Base-by-base conservation (phyloP, 2,888 invertebrate genomes). In the Zaprionus bogoriensis region DNA sequence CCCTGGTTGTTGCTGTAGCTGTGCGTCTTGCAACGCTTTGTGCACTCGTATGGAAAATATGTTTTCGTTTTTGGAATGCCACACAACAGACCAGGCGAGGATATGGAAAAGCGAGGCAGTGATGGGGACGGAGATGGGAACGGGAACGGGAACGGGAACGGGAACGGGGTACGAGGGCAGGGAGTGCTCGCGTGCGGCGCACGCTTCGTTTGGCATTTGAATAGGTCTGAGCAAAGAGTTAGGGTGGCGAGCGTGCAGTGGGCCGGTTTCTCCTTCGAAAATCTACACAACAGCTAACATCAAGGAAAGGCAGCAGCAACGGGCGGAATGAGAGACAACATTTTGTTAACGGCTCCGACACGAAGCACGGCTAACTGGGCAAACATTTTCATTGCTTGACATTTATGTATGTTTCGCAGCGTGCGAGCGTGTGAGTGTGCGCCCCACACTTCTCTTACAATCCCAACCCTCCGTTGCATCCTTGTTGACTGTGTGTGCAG, bases 31-130 rank as follows among this genome's bases (percentile, higher is more conserved):
- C 74, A 65, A 63, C 67, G 77, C 86, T 78, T 80, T 80, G 83
- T 86, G 83, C 83, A 65, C 65, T 83, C 86, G 76, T 73, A 82
- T 86, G 80, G 86, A 79, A 86, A 86, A 80, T 86, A 80, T 80
- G 86, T 79, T 80, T 80, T 80, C 86, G 67, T 86, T 82, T 69
- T 62, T 62, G 82, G 79, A 78, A 79, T 79, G 65, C 67, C 70
- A 60, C 61, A 77, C 59, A 60, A 50, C 47, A 59, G 52, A 25
- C 25, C 45, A 51, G 38, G 30, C 14, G 9, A 6, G 6, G n/a
- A n/a, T n/a, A n/a, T n/a, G n/a, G n/a, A n/a, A n/a, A n/a, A 25
- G 20, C 46, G 10, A 6, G 12, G 14, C 3, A 2, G 20, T 10
- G n/a, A 20, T 3, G 17, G 1, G 17, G 17, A 17, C 6, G 19